These are phyloP conservation scores for Rhinella marina DNA, from an alignment of 2,797 vertebrate species.

Conservation along the genomic window DNA sequence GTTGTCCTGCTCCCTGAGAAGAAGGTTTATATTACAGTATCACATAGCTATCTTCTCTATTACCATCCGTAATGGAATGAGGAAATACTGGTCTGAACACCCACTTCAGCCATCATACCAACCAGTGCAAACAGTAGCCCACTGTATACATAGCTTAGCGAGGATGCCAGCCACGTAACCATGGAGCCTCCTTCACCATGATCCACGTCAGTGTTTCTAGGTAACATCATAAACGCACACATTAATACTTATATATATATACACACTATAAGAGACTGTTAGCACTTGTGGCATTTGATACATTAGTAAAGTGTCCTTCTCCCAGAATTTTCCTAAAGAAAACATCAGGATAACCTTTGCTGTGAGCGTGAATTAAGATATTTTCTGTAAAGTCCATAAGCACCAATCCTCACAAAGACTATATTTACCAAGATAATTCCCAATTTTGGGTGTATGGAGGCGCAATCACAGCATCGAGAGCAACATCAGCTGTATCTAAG, in stretches of 20 bases:
- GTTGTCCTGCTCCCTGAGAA: background rate
- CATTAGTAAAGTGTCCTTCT: background rate
- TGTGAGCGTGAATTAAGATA: background rate
- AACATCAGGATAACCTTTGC: background rate
- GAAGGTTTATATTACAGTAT: background rate
- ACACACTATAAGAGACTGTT: background rate
- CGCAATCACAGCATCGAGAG: too few species aligned
- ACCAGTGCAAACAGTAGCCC: conserved; percentile 26
- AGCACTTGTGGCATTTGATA: background rate
- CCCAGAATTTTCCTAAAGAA: background rate
- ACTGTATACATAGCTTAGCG: background rate
- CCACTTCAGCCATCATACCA: conserved; percentile 1
- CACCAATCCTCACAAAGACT: too few species aligned
- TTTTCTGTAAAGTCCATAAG: too few species aligned
- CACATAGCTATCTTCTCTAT: background rate
- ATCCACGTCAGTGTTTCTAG: background rate
- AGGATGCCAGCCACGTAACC: background rate
- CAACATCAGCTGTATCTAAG: too few species aligned
- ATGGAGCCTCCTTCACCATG: background rate
- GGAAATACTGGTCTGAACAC: background rate
- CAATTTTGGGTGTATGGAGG: too few species aligned
- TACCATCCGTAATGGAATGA: conserved; percentile 2
- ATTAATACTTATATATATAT: background rate
- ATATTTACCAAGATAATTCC: background rate
- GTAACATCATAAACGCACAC: background rate